Evolutionary conservation across 2,888 invertebrate genomes (phyloP), one percentile per base, ranked within the genome.

Genomic region (Helleia helle): DNA sequence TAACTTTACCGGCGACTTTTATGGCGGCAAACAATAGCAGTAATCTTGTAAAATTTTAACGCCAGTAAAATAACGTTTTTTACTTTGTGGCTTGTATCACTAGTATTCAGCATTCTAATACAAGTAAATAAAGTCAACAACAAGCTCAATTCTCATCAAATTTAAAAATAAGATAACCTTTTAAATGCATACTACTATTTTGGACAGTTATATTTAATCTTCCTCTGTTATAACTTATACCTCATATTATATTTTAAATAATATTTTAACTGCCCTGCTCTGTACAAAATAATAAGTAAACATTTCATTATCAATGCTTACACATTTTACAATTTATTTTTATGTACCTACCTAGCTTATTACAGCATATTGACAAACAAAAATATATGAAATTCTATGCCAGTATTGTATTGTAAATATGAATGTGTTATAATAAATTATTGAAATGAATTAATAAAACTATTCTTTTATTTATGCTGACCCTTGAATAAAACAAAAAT

Each of bases 391-490:
- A 66, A 66, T 65, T 77, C 64, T 71, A 77, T 74, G 79, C 81
- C 83, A 83, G 83, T 83, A 83, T 83, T 83, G 73, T 73, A 80
- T 65, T 81, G 80, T 83, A 83, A 75, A 83, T 81, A 81, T 72
- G 58, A 72, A 73, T 76, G 77, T 81, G 76, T 80, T 80, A 74
- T 61, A 79, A 72, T 81, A 79, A 77, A 68, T 55, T 46, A 51
- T 57, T 61, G 60, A 72, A 74, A 71, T 67, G 40, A 26, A 26
- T 17, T 25, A 40, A 41, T 30, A 45, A n/a, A 18, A 38, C 28
- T 26, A 25, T 12, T 15, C 12, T 38, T 43, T 37, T 39, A 43
- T 50, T 49, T 47, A 51, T 4, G 4, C 7, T 2, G 12, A 12
- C 8, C 14, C 29, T 29, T 29, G 7, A 64, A 52, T 52, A 44